Conservation (phyloP, 2,113 vertebrate genomes). For the Urocitellus parryii region DNA sequence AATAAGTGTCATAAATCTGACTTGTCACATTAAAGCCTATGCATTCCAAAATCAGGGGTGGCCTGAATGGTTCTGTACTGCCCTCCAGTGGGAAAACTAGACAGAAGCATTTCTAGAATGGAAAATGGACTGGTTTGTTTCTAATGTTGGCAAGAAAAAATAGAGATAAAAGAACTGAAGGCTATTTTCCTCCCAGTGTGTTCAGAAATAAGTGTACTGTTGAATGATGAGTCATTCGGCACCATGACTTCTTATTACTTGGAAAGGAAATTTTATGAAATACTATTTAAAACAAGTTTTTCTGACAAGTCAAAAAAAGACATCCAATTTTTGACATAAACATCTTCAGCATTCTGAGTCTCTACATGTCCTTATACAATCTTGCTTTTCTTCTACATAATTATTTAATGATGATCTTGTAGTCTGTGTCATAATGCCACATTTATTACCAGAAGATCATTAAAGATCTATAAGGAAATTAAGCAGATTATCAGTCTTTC, state of each 20-base stretch:
- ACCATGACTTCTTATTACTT: background rate
- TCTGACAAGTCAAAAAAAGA: background rate
- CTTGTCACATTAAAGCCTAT: background rate
- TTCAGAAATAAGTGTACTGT: background rate
- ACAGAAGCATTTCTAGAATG: background rate
- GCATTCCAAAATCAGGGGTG: background rate
- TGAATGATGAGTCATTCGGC: background rate
- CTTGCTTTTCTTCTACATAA: background rate
- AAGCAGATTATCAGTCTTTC: constrained; percentile 33
- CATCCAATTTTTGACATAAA: background rate
- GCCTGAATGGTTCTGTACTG: constrained; percentile 58
- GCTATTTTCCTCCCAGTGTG: background rate
- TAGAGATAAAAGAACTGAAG: background rate
- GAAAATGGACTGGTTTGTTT: background rate
- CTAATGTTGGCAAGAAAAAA: background rate
- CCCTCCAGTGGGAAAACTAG: constrained; percentile 63
- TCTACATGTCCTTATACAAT: background rate
- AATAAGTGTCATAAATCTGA: background rate
- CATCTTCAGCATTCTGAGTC: background rate
- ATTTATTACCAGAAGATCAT: background rate
- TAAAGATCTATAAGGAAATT: constrained; percentile 3
- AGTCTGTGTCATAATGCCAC: background rate
- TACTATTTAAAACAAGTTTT: constrained; percentile 49
- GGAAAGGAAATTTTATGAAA: background rate
- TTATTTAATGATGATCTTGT: background rate